Conservation (phyloP, 1,140 invertebrate genomes). For the Chionoecetes opilio region DNA sequence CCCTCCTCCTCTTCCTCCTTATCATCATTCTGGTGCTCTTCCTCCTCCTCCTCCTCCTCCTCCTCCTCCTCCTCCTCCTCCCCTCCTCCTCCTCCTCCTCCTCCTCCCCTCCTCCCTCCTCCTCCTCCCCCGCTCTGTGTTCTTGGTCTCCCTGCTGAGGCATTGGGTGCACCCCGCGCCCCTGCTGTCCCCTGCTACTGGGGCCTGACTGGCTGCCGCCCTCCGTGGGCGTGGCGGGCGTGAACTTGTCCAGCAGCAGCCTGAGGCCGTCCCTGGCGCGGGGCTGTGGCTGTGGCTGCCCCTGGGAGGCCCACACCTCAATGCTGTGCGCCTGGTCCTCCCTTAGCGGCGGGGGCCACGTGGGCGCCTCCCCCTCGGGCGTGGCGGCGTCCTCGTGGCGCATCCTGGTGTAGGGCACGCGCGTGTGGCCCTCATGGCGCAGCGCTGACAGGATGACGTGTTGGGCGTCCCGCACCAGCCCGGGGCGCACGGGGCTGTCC, state of each 20-base stretch:
- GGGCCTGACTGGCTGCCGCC: background rate
- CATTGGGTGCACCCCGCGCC: background rate
- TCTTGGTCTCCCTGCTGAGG: too few relatives aligned
- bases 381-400: constrained; percentile 51
- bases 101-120: background rate
- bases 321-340: constrained; percentile 62
- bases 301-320: constrained; percentile 63
- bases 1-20: background rate
- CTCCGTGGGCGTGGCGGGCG: background rate
- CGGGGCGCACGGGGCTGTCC: constrained; percentile 51
- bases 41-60: background rate
- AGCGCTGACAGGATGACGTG: constrained; percentile 57
- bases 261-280: background rate
- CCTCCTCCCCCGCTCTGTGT: background rate
- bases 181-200: background rate
- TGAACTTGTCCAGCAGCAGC: constrained; percentile 69
- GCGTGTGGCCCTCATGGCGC: constrained; percentile 42
- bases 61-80: background rate
- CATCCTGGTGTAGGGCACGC: constrained; percentile 66
- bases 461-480: constrained; percentile 57
- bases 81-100: background rate
- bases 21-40: background rate
- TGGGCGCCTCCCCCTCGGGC: constrained; percentile 14
- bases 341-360: constrained; percentile 43
- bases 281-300: constrained; percentile 28